Evolutionary conservation across 2,113 vertebrate genomes (phyloP), one percentile per base, ranked within the genome.

Genomic region (Myocastor coypus): DNA sequence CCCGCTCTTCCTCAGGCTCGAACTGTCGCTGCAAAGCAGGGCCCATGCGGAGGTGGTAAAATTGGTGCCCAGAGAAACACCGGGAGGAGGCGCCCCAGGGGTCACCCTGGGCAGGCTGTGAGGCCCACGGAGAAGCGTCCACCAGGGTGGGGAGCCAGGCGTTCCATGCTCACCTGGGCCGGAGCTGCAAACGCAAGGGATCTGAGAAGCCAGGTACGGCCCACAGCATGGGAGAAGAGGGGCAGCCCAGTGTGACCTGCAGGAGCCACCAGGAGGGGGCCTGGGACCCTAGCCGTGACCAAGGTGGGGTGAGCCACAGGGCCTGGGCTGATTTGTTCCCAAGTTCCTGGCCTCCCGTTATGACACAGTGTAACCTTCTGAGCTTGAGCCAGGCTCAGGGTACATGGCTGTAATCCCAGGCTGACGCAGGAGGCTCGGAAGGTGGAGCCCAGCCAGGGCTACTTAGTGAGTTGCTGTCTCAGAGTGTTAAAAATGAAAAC

Each of bases 41-140:
- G 50, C 4, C 9, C 10, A 17, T 22, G 34, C 5, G 1, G 32
- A 75, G 61, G 7, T 19, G 22, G n/a, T 77, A 26, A 37, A 32
- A 16, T 17, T 19, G 12, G 26, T 0, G 0, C 3, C 32, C 26
- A 24, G 2, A 50, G 3, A 11, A 52, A 52, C 40, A 42, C 0
- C 0, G 69, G 75, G 55, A 40, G 24, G 2, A 34, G 37, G 9
- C 1, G 13, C 28, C 42, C 75, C 42, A 7, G 40, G 7, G 42
- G 3, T 50, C 7, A 1, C 42, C 42, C 42, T 32, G 28, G 42
- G 28, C 19, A 28, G 73, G 75, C 75, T 50, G 42, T 0, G 42
- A 46, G 75, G 75, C 42, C 46, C 4, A 26, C 8, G 7, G 69
- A 28, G 73, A 2, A 28, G 5, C 12, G 22, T 22, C 42, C 10